These are phyloP conservation scores for Drosophila miranda DNA, from an alignment of 1,140 invertebrate species.

Conservation along the genomic window DNA sequence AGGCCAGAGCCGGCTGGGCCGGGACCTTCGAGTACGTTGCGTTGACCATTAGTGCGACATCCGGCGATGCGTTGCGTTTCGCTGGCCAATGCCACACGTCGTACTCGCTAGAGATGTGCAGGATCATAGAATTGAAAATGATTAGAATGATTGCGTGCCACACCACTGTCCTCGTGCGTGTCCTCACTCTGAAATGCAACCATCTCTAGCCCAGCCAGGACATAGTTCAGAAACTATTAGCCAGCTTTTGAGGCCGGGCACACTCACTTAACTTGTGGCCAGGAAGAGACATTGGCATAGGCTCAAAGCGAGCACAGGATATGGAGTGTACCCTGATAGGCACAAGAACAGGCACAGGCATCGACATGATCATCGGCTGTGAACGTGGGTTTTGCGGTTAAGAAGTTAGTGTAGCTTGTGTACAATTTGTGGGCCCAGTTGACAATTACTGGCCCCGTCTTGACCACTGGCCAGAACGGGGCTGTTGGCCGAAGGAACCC, in stretches of 20 bases:
- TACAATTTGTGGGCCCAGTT: constrained; percentile 74
- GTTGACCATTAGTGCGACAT: constrained; percentile 82
- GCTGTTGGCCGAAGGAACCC: constrained; percentile 33
- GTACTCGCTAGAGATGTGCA: constrained; percentile 34
- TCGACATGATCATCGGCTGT: constrained; percentile 43
- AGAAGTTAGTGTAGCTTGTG: constrained; percentile 80
- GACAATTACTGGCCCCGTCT: constrained; percentile 33
- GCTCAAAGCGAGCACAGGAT: constrained; percentile 6
- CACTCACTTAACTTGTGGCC: constrained; percentile 70
- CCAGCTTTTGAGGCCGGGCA: constrained; percentile 47
- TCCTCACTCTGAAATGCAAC: neutral
- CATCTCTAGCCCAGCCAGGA: constrained; percentile 33
- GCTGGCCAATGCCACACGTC: constrained; percentile 52
- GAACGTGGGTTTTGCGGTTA: constrained; percentile 66
- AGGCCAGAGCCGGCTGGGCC: neutral
- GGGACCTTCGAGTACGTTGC: constrained; percentile 50
- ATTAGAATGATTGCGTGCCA: neutral
- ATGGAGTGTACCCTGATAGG: neutral
- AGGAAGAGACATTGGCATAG: constrained; percentile 43
- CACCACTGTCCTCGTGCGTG: neutral
- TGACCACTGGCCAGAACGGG: constrained; percentile 44
- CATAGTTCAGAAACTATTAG: constrained; percentile 63
- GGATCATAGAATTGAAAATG: no score
- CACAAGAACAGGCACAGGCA: constrained; percentile 3
- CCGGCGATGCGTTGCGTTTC: constrained; percentile 76